Evolutionary conservation across 2,113 vertebrate species (phyloP).

Genomic region (Heterocephalus glaber): DNA sequence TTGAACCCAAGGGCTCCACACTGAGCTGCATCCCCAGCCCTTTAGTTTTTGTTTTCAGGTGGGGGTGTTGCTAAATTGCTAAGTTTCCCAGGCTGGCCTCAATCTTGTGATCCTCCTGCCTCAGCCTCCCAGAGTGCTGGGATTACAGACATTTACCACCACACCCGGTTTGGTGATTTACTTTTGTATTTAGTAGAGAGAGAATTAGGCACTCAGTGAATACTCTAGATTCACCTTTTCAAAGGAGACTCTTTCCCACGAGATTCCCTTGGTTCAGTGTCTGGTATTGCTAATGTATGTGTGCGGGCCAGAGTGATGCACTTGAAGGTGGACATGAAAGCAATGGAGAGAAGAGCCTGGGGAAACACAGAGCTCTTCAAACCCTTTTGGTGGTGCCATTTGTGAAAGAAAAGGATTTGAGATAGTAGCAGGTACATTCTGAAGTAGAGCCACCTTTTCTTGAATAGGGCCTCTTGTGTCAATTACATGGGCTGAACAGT

Average conservation of each 20-base stretch:
- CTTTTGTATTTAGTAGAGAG: neutral
- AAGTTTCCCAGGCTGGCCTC: neutral
- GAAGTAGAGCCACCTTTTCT: conserved; percentile 27
- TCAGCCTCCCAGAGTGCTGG: neutral
- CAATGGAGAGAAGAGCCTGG: neutral
- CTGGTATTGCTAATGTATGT: neutral
- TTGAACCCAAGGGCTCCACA: neutral
- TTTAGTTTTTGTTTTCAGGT: neutral
- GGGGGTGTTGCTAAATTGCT: neutral
- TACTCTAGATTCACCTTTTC: neutral
- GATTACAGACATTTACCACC: neutral
- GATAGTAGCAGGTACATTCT: neutral
- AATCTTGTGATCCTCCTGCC: neutral
- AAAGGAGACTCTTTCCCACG: neutral
- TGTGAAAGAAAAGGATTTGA: conserved; percentile 44
- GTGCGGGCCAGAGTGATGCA: neutral
- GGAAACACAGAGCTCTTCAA: neutral
- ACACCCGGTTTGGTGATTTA: neutral
- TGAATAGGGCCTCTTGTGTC: conserved; percentile 34
- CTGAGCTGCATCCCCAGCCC: neutral
- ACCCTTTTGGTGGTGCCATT: neutral
- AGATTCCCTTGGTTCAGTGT: neutral
- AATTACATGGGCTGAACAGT: neutral
- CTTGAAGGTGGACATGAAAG: neutral
- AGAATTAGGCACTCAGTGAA: neutral